Conservation (phyloP, 2,888 invertebrate species). For the Dryadula phaetusa region DNA sequence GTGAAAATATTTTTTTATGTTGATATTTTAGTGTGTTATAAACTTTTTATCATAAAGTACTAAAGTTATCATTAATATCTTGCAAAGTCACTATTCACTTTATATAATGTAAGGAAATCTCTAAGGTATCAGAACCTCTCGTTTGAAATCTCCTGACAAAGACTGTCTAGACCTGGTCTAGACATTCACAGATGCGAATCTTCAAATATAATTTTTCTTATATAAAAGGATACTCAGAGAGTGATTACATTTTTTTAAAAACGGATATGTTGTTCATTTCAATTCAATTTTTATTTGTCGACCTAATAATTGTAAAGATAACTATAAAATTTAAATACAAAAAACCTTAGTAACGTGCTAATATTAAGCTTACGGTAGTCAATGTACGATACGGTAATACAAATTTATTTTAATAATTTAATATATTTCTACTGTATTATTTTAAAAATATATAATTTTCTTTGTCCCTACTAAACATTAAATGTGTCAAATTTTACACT, state of each 20-base stretch:
- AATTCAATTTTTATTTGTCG: too few relatives aligned
- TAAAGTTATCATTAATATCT: background rate
- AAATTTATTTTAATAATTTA: too few relatives aligned
- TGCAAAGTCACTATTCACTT: background rate
- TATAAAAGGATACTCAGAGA: slow-evolving; percentile 19
- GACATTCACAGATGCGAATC: slow-evolving; percentile 37
- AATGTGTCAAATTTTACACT: too few relatives aligned
- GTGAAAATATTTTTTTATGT: background rate
- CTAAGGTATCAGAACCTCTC: slow-evolving; percentile 38
- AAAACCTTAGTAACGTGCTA: too few relatives aligned
- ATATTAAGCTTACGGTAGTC: too few relatives aligned
- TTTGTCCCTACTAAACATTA: too few relatives aligned
- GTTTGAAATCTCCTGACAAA: slow-evolving; percentile 42
- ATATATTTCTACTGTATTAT: too few relatives aligned
- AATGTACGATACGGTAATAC: too few relatives aligned
- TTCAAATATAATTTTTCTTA: slow-evolving; percentile 34
- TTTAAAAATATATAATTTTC: too few relatives aligned
- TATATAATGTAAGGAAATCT: slow-evolving; percentile 26
- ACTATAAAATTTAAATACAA: too few relatives aligned
- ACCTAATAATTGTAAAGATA: too few relatives aligned
- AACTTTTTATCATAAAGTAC: background rate
- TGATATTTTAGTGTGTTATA: background rate
- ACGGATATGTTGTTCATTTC: too few relatives aligned
- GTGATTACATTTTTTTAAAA: slow-evolving; percentile 17
- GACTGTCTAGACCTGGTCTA: slow-evolving; percentile 45